Evolutionary conservation across 1,140 invertebrate species (phyloP).

Genomic region (Nephila pilipes): DNA sequence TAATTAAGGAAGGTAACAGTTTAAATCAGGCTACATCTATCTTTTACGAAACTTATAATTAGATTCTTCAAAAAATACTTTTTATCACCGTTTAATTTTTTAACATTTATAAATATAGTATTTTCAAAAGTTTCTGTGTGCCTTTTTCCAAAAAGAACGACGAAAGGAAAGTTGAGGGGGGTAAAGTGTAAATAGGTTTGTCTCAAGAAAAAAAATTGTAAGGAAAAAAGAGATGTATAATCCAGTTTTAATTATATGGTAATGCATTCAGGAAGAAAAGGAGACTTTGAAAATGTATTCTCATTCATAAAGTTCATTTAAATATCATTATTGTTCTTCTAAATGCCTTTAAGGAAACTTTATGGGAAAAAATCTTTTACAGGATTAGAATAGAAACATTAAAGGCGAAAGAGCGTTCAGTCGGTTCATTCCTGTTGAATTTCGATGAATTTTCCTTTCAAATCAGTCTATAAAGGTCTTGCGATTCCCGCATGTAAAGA

Average conservation of each 20-base stretch:
- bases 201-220: not conserved
- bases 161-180: not conserved
- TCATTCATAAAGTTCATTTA: slow-evolving; percentile 35
- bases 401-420: not conserved
- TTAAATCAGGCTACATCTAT: not conserved
- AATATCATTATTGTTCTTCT: slow-evolving; percentile 14
- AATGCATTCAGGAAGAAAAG: slow-evolving; percentile 14
- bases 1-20: not conserved
- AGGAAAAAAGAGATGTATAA: not conserved
- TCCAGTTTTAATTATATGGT: slow-evolving; percentile 14
- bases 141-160: not conserved
- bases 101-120: not conserved
- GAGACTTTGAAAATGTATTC: slow-evolving; percentile 5
- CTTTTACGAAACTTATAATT: not conserved
- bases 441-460: not conserved
- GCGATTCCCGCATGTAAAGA: not conserved
- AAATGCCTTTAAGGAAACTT: not conserved
- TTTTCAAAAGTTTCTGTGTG: not conserved
- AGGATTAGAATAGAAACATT: not conserved
- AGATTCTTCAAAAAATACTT: not conserved
- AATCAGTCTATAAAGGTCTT: not conserved
- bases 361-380: not conserved
- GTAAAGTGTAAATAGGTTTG: not conserved
- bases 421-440: not conserved
- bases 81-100: not conserved